Conservation (phyloP, 1,140 invertebrate genomes). For the Probaryconus sp. region DNA sequence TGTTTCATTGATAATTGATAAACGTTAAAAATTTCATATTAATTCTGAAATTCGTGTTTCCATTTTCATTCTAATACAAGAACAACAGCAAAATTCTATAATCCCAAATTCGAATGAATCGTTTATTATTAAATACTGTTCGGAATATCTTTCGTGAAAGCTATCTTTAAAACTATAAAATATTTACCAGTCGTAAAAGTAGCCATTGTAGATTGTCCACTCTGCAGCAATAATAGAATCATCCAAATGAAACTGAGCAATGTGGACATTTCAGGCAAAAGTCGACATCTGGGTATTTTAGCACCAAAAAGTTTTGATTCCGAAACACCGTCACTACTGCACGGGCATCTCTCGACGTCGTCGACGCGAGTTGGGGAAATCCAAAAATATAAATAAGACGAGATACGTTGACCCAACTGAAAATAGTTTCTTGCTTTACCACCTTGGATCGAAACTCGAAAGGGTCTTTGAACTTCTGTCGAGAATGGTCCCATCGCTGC, state of each 20-base stretch:
- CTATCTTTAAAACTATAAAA: background rate
- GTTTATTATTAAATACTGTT: too few species aligned
- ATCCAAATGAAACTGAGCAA: constrained; percentile 63
- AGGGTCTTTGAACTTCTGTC: background rate
- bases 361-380: background rate
- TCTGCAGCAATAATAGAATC: constrained; percentile 63
- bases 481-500: constrained; percentile 20
- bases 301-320: constrained; percentile 7
- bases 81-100: too few species aligned
- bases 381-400: background rate
- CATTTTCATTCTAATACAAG: too few species aligned
- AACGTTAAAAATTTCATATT: too few species aligned
- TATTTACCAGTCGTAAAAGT: constrained; percentile 71
- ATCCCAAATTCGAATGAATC: too few species aligned
- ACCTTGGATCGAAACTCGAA: background rate
- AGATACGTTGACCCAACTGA: background rate
- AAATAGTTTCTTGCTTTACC: background rate
- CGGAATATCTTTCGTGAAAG: too few species aligned
- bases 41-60: too few species aligned
- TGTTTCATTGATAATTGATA: too few species aligned
- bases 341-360: constrained; percentile 1
- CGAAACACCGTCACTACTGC: constrained; percentile 3
- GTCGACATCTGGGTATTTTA: constrained; percentile 7
- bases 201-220: constrained; percentile 61
- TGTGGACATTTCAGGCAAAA: constrained; percentile 60